Base-by-base conservation (phyloP, 2,888 invertebrate genomes). In the Xestia ashworthii region DNA sequence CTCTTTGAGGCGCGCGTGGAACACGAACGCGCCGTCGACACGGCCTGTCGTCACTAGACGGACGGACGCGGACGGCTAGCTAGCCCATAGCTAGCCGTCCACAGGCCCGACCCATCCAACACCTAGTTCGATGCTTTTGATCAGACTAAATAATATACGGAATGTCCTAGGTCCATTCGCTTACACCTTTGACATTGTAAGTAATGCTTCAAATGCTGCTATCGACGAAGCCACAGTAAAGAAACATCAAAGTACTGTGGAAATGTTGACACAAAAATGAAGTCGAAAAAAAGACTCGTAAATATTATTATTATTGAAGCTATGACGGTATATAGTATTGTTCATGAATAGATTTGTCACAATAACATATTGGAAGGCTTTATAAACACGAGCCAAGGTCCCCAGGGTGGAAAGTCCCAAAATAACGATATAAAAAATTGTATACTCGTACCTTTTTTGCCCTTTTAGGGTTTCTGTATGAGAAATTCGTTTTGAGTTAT, bases 341-440 rank as follows among this genome's bases (percentile, higher is more conserved):
- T 41, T 19, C 22, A 16, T 67, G 8, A 48, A 73, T 50, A 65
- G 6, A 70, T 55, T 44, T 68, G 22, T 62, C 16, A 69, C n/a
- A 83, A 14, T 77, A 53, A 69, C 41, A 64, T 72, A 46, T 46
- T 19, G 19, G 44, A 16, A 32, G 32, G 44, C 48, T 68, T 66
- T 58, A 60, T 69, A 44, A 65, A 53, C 8, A 1, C 65, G 19
- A 14, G 14, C 22, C 50, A 60, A 69, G 8, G n/a, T 38, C 46
- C 8, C 55, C 0, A 1, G n/a, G 5, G 19, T 16, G 19, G 6
- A 44, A 41, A 19, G n/a, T 16, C n/a, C 19, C 46, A 14, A 55
- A 81, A 79, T 79, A 67, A 55, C 25, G 19, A 53, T 22, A 67
- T 62, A 46, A 67, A 67, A 74, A 68, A 74, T 62, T 81, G 32